Conservation (phyloP, 2,113 vertebrate species). For the Eurystomus gularis region DNA sequence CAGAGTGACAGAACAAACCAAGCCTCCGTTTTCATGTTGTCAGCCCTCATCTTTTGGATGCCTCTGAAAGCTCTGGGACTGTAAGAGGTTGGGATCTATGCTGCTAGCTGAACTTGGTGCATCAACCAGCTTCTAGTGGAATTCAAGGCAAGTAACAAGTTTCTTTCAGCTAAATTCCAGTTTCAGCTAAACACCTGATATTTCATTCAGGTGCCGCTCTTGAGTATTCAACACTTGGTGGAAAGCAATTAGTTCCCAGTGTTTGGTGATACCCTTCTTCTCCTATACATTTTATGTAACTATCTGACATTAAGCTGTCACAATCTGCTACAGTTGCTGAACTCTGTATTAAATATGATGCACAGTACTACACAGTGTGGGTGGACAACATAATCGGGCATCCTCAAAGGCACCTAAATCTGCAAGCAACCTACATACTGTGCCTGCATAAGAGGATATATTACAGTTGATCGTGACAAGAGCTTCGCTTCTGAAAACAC, state of each 20-base stretch:
- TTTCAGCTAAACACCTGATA: not conserved
- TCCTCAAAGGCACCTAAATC: conserved; percentile 41
- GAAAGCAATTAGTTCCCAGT: not conserved
- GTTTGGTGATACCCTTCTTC: conserved; percentile 12
- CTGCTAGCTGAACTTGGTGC: not conserved
- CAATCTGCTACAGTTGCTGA: conserved; percentile 21
- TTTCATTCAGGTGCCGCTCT: not conserved
- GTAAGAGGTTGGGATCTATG: not conserved
- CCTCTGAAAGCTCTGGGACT: not conserved
- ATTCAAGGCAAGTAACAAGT: not conserved
- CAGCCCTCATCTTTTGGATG: accelerated
- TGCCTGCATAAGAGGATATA: not conserved
- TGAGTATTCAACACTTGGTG: not conserved
- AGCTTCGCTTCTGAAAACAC: not conserved
- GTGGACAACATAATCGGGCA: conserved; percentile 57
- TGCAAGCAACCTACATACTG: conserved; percentile 46
- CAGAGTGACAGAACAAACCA: accelerated
- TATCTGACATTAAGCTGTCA: conserved; percentile 29
- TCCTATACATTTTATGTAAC: conserved; percentile 29
- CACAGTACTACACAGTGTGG: not conserved
- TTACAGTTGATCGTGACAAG: conserved; percentile 18
- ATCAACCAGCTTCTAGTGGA: not conserved
- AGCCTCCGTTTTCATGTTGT: not conserved
- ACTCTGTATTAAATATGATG: conserved; percentile 13
- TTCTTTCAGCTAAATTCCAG: not conserved